Evolutionary conservation across 2,113 vertebrate species (phyloP), one percentile per base, ranked within the genome.

Genomic region (Colistium nudipinnis): DNA sequence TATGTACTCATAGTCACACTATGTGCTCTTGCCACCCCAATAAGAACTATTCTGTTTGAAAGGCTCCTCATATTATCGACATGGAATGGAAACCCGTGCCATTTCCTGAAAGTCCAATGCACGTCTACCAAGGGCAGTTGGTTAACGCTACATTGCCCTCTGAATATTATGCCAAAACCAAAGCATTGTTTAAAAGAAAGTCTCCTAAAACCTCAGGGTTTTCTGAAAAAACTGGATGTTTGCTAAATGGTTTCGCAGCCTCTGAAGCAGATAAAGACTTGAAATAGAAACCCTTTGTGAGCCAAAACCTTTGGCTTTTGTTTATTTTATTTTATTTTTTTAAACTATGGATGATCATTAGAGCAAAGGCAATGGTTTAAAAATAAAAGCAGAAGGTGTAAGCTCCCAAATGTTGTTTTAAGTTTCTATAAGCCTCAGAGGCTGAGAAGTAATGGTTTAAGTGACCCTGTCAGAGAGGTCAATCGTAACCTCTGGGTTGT

Each of bases 1-100:
- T 54, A 53, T 68, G 71, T 55, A 61, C 60, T 16, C 30, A 73
- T 63, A 64, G 79, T 77, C 74, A 78, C 67, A 55, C 41, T n/a
- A n/a, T n/a, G 55, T 55, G 28, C 36, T 74, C 69, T 24, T 53
- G 45, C 63, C 57, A 56, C 62, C 73, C 72, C 59, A n/a, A n/a
- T n/a, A n/a, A n/a, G n/a, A n/a, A 64, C 3, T 20, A n/a, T n/a
- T 41, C 7, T 9, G 41, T n/a, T 43, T 43, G 17, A n/a, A 14
- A 39, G 41, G 13, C 41, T n/a, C 41, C 41, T 43, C n/a, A n/a
- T n/a, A n/a, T n/a, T n/a, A n/a, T n/a, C n/a, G n/a, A n/a, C n/a
- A n/a, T n/a, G n/a, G n/a, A n/a, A n/a, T n/a, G n/a, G n/a, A 43
- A 19, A 43, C 17, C 17, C 3, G 39, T 19, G 17, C n/a, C 19